Evolutionary conservation across 35 echinoderm and acorn worm species (phyloP).

Genomic region (Eucidaris tribuloides): DNA sequence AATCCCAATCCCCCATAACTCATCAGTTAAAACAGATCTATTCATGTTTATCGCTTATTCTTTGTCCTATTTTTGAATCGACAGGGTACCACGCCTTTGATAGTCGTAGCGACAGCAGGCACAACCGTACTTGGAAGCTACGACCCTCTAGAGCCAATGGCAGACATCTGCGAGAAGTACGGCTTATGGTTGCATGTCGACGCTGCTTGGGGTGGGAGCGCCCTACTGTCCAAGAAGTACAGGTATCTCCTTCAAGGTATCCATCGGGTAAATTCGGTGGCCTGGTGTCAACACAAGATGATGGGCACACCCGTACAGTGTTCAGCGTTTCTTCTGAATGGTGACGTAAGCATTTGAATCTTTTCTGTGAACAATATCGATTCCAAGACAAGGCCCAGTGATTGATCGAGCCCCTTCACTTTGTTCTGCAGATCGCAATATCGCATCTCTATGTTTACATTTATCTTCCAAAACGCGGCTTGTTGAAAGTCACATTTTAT

Average conservation of each 20-base stretch:
- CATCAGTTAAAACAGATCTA: too few species aligned
- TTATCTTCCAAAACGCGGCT: too few species aligned
- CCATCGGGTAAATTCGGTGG: conserved; percentile 79
- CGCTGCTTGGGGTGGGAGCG: conserved; percentile 95
- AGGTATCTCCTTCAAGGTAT: conserved; percentile 69
- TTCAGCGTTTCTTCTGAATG: conserved; percentile 76
- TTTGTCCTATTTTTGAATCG: too few species aligned
- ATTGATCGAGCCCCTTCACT: too few species aligned
- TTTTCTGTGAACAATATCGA: too few species aligned
- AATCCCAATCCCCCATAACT: too few species aligned
- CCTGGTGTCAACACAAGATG: conserved; percentile 97
- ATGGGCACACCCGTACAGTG: conserved; percentile 88
- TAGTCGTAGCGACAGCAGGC: conserved; percentile 82
- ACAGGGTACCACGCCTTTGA: conserved; percentile 69
- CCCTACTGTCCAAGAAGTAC: conserved; percentile 51
- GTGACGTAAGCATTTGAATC: conserved; percentile 61
- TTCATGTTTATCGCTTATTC: too few species aligned
- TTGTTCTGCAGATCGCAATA: too few species aligned
- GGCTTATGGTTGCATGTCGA: conserved; percentile 92
- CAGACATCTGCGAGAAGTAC: conserved; percentile 67
- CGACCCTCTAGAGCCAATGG: conserved; percentile 72
- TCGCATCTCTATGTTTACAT: too few species aligned
- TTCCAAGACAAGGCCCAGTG: too few species aligned
- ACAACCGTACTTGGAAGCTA: conserved; percentile 88
- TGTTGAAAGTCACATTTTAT: too few species aligned